Evolutionary conservation across 2,113 vertebrate genomes (phyloP).

Genomic region (Tenrec ecaudatus): DNA sequence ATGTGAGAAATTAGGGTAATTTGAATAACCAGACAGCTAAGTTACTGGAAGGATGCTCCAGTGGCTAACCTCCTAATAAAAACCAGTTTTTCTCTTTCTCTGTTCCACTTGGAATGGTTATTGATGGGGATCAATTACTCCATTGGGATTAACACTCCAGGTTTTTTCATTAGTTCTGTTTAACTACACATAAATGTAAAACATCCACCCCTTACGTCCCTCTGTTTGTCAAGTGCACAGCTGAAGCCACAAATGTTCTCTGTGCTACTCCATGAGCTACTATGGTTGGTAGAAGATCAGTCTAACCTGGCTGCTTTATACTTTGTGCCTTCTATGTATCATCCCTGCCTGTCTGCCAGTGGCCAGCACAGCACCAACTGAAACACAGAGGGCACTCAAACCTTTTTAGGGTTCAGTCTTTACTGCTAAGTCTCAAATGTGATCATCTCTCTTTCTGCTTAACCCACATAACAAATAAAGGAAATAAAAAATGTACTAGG

Average conservation of each 20-base stretch:
- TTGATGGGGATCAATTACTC: no score
- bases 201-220: background rate
- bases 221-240: background rate
- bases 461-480: conserved; percentile 15
- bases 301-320: background rate
- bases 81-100: no score
- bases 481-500: background rate
- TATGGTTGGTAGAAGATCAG: background rate
- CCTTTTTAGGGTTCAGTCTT: background rate
- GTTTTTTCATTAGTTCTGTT: background rate
- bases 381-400: background rate
- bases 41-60: no score
- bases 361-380: background rate
- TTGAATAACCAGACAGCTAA: no score
- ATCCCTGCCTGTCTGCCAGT: background rate
- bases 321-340: background rate
- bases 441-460: background rate
- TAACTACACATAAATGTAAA: conserved; percentile 13
- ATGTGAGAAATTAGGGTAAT: no score
- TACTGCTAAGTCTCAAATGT: background rate
- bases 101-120: no score
- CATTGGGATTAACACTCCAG: no score
- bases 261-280: background rate
- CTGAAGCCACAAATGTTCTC: background rate
- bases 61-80: no score